Base-by-base conservation (phyloP, 2,888 invertebrate species). In the Chirona hameri region DNA sequence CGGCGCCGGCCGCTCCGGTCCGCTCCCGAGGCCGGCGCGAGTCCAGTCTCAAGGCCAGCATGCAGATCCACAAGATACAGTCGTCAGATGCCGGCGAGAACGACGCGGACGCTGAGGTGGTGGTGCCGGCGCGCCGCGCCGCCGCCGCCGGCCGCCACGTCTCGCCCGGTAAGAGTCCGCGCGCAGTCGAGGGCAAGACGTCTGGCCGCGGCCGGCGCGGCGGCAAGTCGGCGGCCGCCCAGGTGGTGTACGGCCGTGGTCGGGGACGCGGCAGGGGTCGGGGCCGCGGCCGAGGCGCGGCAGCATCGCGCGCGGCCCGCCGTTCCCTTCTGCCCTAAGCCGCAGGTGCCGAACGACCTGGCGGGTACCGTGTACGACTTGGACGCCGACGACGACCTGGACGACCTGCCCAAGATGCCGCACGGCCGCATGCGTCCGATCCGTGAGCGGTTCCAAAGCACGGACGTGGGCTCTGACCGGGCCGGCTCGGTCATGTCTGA, bases 361-460 rank as follows among this genome's bases (percentile, higher is more conserved):
- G 86, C 86, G 46, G 87, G 96, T 15, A 96, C 96, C 3, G 96
- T 96, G 2, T 96, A 95, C 86, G 96, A 94, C 87, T 91, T 94
- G 85, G 93, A 95, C 87, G n/a, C n/a, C n/a, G 95, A 95, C 86
- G 87, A 87, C 82, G 87, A 87, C 76, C 91, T 92, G 15, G 92
- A 91, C 85, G 93, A 93, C 84, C 76, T 72, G 65, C 21, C 55
- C 76, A 76, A 21, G 81, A 81, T 52, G 72, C 79, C 29, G 21
- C 48, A 21, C 52, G 29, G 31, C 12, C 29, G 21, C 24, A 80
- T 60, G 46, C 46, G 29, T 27, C 82, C n/a, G 79, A 79, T 27
- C 39, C 81, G 72, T 18, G 82, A 82, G 72, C 46, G 79, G 14
- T 52, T 48, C 48, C 48, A 27, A 27, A 79, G 79, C 52, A 27